Evolutionary conservation across 2,888 invertebrate genomes (phyloP), one percentile per base, ranked within the genome.

Genomic region (Habrosyne pyritoides): DNA sequence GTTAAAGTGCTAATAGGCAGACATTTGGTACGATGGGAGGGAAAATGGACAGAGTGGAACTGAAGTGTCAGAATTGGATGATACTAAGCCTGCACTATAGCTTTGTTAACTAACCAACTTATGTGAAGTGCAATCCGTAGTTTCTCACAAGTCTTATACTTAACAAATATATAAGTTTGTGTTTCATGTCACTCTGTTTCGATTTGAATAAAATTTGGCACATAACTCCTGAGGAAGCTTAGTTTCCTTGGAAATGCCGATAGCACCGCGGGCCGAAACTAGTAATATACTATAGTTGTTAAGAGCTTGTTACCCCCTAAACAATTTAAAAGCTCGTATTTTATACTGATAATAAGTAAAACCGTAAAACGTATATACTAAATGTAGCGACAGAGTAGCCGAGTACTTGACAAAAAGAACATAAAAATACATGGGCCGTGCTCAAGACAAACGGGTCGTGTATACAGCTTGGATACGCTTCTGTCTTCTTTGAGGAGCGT

Each of bases 341-440:
- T 28, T 50, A 28, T 10, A 18, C 30, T 50, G 50, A 12, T 50
- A 21, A 14, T 49, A 50, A 14, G 8, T 18, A 50, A 28, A 50
- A 18, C 30, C 18, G 21, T 18, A 50, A 10, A 10, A 8, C 2
- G 10, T 21, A 14, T 21, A 14, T 26, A n/a, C 12, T 26, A 50
- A 30, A 30, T 50, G 28, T 50, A 50, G 28, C 50, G 50, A 14
- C 3, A 50, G n/a, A 14, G 26, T 28, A 18, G 10, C 28, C 18
- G 2, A 12, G 49, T 70, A 72, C 70, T 72, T 67, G 69, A 72
- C 70, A 61, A 49, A 36, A 42, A 57, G 50, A 46, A 63, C 68
- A 67, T 71, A 72, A 71, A 71, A 72, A 59, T 72, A 67, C 62
- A 71, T 71, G 70, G 70, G 63, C 62, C 70, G 71, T 50, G 21